phyloP scores from a whole-genome alignment of 2,888 invertebrate species.

The Bhutanitis thaidina region DNA sequence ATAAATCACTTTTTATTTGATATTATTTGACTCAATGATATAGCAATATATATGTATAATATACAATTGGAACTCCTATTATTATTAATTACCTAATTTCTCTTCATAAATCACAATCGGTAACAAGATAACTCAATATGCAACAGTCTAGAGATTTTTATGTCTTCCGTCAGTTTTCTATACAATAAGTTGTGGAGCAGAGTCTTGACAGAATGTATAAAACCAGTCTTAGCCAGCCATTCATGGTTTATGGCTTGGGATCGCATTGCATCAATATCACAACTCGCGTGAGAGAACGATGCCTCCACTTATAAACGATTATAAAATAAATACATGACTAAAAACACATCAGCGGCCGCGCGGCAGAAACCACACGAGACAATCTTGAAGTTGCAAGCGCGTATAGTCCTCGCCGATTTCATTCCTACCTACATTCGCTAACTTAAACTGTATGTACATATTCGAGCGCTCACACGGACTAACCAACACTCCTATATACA shows the following conservation, averaged over 20 bases:
- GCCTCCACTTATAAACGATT: conserved; percentile 28
- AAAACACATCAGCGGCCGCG: conserved; percentile 29
- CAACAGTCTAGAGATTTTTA: conserved; percentile 59
- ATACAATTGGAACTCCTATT: conserved; percentile 80
- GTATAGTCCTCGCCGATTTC: conserved; percentile 22
- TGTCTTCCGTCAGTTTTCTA: conserved; percentile 21
- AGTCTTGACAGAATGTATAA: conserved; percentile 17
- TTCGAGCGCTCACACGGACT: conserved; percentile 41
- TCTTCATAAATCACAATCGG: conserved; percentile 72
- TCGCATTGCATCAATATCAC: conserved; percentile 27
- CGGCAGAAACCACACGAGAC: conserved; percentile 1
- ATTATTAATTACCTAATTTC: conserved; percentile 76
- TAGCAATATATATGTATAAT: conserved; percentile 68
- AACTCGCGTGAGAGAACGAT: conserved; percentile 22
- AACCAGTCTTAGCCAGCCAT: conserved; percentile 17
- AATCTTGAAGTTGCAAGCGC: neutral
- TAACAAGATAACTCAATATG: conserved; percentile 64
- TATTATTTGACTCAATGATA: conserved; percentile 48
- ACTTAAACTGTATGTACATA: conserved; percentile 48
- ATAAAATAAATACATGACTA: conserved; percentile 51
- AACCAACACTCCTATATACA: conserved; percentile 25
- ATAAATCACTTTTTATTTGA: conserved; percentile 34
- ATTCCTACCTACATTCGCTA: conserved; percentile 43
- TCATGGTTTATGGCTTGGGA: conserved; percentile 7
- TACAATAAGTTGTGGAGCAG: conserved; percentile 15